A percentile compares a stretch with the other conserved stretches of the same genome.
Conservation (phyloP, 2,888 invertebrate genomes). For the Meiosimyza decipiens region DNA sequence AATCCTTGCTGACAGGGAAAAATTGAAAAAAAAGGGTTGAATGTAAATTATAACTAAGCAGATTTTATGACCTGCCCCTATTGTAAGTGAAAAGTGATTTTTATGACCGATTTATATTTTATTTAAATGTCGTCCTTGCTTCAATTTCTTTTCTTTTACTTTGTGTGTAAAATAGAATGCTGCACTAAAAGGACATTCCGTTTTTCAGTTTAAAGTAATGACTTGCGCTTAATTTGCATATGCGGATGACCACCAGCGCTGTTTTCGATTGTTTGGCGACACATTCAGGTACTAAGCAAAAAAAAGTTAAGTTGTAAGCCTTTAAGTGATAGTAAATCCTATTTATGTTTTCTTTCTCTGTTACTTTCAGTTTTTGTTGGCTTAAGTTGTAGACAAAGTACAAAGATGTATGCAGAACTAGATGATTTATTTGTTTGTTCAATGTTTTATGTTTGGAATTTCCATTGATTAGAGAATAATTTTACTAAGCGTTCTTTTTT, state of each 20-base stretch:
- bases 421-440: no score
- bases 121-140: conserved; percentile 30
- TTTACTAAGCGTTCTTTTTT: no score
- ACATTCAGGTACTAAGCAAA: conserved; percentile 2
- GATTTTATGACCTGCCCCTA: conserved; percentile 24
- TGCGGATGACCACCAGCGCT: neutral
- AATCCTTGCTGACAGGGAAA: neutral
- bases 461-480: no score
- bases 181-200: neutral
- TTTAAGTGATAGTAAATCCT: no score
- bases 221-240: conserved; percentile 18
- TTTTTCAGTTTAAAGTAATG: conserved; percentile 4
- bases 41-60: neutral
- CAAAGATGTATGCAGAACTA: no score
- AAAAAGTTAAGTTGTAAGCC: neutral
- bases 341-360: no score
- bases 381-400: no score
- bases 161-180: neutral
- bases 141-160: conserved; percentile 15
- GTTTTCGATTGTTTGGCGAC: neutral
- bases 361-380: no score
- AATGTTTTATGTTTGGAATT: no score
- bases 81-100: neutral
- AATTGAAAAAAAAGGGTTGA: conserved; percentile 28
- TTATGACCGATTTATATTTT: conserved; percentile 6